Evolutionary conservation across 2,113 vertebrate genomes (phyloP).

Genomic region (Cyrtonyx montezumae): DNA sequence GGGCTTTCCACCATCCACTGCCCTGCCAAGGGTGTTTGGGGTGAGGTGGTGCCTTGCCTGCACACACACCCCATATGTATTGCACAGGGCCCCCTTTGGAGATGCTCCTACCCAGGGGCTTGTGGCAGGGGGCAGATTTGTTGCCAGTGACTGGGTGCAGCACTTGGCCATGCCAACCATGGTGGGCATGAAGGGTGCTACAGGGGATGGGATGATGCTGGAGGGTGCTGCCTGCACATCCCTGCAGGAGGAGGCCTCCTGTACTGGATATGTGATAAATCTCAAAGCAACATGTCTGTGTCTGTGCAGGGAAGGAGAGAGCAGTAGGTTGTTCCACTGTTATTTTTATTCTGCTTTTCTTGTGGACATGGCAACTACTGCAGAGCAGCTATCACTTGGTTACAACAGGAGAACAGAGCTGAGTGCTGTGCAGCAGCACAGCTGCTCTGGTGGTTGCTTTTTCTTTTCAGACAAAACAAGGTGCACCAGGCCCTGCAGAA

Average conservation of each 20-base stretch:
- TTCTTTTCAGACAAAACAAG: background rate
- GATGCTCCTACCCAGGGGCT: accelerated
- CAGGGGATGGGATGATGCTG: accelerated
- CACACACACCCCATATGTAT: accelerated
- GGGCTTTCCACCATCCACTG: background rate
- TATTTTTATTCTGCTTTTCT: background rate
- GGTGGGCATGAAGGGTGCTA: background rate
- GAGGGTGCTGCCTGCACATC: background rate
- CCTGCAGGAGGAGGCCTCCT: background rate
- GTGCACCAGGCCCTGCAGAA: background rate
- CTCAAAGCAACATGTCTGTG: background rate
- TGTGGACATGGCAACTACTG: background rate
- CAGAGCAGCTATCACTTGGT: background rate
- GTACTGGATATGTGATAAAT: background rate
- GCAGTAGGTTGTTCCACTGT: background rate
- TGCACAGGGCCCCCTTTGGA: accelerated
- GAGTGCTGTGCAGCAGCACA: background rate
- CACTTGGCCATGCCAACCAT: background rate
- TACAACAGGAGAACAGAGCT: accelerated
- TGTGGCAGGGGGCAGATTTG: background rate
- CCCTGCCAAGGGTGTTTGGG: background rate
- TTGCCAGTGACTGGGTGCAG: background rate
- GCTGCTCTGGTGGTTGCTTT: too few species aligned
- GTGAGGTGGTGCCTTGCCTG: accelerated
- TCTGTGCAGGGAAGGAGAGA: background rate